Evolutionary conservation across 2,797 vertebrate species (phyloP), one percentile per base, ranked within the genome.

Genomic region (Chloroceryle amazona): DNA sequence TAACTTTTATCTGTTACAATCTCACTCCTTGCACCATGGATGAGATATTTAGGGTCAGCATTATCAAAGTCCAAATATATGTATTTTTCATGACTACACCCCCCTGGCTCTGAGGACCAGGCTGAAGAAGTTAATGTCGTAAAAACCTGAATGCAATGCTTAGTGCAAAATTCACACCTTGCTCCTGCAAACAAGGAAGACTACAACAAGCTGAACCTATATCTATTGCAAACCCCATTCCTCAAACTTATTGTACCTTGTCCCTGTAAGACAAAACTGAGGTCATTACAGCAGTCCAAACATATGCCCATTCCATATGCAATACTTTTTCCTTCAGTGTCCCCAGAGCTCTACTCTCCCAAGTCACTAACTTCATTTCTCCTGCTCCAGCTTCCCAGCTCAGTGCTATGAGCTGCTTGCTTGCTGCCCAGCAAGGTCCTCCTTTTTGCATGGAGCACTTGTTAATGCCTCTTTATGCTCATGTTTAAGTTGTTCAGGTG

Each of bases 101-200:
- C 16, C 12, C 6, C n/a, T 49, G 19, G 16, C 21, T 33, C n/a
- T 0, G 0, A 31, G 57, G 52, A 74, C n/a, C 31, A 62, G 57
- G 61, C 47, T 74, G 37, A 37, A 88, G 52, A 39, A 54, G 26
- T 58, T 57, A 29, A 41, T 6, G 25, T 10, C 26, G 39, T 60
- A 66, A 86, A 63, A 78, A 47, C 44, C 58, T 37, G 39, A 25
- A 44, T 17, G 57, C 73, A 74, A 41, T 20, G 52, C 7, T 60
- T 76, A 14, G 0, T 81, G 66, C 16, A 57, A 81, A 54, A 29
- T 42, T 57, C 46, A 29, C 25, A 72, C 37, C 26, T 78, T 58
- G 31, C 39, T 81, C 39, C 76, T 70, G 37, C 28, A 62, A 79
- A 66, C 37, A 54, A 68, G 54, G 63, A 86, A 94, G 42, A 52